Conservation (phyloP, 1,140 invertebrate species). For the Penaeus vannamei region DNA sequence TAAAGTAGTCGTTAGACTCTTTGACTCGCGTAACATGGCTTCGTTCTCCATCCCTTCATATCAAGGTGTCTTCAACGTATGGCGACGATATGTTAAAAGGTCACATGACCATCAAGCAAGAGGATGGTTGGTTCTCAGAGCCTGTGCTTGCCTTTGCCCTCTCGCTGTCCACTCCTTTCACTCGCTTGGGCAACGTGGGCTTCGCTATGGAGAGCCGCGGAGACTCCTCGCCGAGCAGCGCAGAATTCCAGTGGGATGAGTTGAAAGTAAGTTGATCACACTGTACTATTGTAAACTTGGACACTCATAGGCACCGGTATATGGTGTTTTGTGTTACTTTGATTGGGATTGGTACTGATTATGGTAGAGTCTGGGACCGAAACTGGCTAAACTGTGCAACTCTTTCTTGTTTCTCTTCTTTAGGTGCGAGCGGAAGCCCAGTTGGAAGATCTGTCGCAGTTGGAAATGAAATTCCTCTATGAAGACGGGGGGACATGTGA, state of each 20-base stretch:
- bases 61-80: background rate
- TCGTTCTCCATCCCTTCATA: background rate
- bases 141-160: slow-evolving; percentile 7
- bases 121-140: slow-evolving; percentile 46
- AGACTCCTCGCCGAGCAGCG: background rate
- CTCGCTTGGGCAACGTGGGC: background rate
- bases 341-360: background rate
- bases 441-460: background rate
- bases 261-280: slow-evolving; percentile 30
- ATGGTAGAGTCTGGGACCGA: background rate
- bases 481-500: slow-evolving; percentile 45
- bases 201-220: slow-evolving; percentile 31
- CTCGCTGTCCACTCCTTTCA: slow-evolving; percentile 33
- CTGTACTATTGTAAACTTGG: background rate
- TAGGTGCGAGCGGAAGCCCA: slow-evolving; percentile 49
- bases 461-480: slow-evolving; percentile 49
- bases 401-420: background rate
- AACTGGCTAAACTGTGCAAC: background rate
- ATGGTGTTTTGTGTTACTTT: background rate
- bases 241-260: slow-evolving; percentile 32
- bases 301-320: background rate
- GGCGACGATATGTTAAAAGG: slow-evolving; percentile 4
- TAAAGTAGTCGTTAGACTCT: too few species aligned
- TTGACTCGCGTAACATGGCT: background rate
- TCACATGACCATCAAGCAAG: background rate